Conservation (phyloP, 2,113 vertebrate genomes). For the Rattus rattus region DNA sequence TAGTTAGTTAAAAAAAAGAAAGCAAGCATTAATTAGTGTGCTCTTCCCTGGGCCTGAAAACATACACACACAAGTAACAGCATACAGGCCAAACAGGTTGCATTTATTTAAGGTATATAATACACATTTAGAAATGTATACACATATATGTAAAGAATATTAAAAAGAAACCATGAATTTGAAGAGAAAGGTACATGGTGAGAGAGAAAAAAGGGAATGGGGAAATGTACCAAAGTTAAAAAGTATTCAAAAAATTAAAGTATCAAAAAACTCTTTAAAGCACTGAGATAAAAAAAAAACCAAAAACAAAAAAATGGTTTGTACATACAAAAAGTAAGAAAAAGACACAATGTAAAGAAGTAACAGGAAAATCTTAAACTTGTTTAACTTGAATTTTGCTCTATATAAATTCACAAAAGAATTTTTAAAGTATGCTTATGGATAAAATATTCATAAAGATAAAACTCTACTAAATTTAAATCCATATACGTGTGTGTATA, state of each 20-base stretch:
- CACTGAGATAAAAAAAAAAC: neutral
- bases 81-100: neutral
- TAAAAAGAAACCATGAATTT: neutral
- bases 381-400: neutral
- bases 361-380: neutral
- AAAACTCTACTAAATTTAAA: neutral
- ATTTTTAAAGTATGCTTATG: neutral
- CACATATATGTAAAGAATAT: neutral
- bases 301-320: neutral
- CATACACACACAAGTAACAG: neutral
- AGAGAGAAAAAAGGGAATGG: neutral
- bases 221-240: neutral
- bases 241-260: neutral
- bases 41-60: neutral
- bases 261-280: neutral
- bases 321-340: neutral
- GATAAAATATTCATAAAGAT: neutral
- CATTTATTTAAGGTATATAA: neutral
- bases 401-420: neutral
- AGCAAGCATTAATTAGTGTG: neutral
- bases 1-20: neutral
- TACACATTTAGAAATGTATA: neutral
- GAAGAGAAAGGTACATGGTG: neutral
- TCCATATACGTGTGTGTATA: neutral
- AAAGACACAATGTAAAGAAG: neutral